Base-by-base conservation (phyloP, 2,797 vertebrate species). In the Avahi laniger region DNA sequence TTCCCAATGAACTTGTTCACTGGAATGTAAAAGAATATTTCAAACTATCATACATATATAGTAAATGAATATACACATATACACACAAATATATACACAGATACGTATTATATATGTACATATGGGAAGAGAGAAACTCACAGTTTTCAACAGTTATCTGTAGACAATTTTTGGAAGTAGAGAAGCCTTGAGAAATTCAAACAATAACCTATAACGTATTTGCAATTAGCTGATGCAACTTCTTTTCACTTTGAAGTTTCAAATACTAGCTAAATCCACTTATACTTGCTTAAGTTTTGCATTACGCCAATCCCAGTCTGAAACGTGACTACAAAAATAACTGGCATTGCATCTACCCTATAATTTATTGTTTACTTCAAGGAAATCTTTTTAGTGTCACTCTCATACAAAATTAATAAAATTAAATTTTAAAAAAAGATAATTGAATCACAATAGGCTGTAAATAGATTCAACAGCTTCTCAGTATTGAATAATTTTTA, bases 111-210 rank as follows among this genome's bases (percentile, higher is more conserved):
- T 18, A 75, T 59, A 33, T 69, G 48, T 54, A 26, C n/a, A 73
- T 35, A 59, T 38, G 13, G n/a, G 22, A 90, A 95, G 26, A 54
- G 12, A 52, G 63, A 78, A 61, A 59, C 9, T 30, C 48, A 86
- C 3, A 52, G 38, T 92, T 89, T 83, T 30, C 15, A 76, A 41
- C 2, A 78, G 3, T 78, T 91, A 84, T 72, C 17, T 67, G 14
- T 54, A 76, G 50, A 20, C 63, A 59, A 8, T 50, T 83, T 67
- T 48, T 93, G 35, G n/a, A 84, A 93, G 15, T 84, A 79, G 24
- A 30, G 3, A 24, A 46, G 35, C 18, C 82, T 91, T 93, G 78
- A 93, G 63, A 88, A 93, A 93, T 65, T 50, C 30, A 93, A 86
- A 65, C 17, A 69, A 20, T 33, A 52, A 63, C 15, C 72, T 41